Base-by-base conservation (phyloP, 1,140 invertebrate species). In the Brachionus paranguensis region DNA sequence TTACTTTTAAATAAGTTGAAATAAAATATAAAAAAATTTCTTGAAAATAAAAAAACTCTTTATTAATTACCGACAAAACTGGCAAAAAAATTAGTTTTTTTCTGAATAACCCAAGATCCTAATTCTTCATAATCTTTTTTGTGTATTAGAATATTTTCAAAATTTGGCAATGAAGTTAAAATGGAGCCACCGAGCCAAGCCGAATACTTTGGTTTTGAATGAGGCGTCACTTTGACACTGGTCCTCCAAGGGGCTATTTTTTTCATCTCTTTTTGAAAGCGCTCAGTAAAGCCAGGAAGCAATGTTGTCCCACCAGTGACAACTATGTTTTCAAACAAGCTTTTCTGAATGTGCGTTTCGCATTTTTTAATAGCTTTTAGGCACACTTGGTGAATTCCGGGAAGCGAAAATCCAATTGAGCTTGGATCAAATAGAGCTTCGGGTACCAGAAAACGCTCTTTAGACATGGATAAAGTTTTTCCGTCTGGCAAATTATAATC, bases 331-430 rank as follows among this genome's bases (percentile, higher is more conserved):
- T 24, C 10, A 55, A 33, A 78, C 6, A 78, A 55, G 4, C 27
- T 29, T 2, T 55, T 50, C 6, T 50, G 43, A 17, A 78, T 50
- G 8, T 78, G 10, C 4, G 29, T 29, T 29, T 78, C 45, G 20
- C 74, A 78, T 53, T 78, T 78, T 53, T 50, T 50, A 29, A 55
- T 78, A 27, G 74, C 20, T 14, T 78, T 53, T 24, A 17, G 11
- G 6, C 33, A 43, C 37, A 98, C 95, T 90, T 99, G 96, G 88
- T 99, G 96, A 64, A 99, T 92, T 85, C 97, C 97, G 91, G 98
- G 95, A 89, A 93, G 98, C 90, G 99, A 97, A 88, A 98, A 95
- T 12, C 97, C 97, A 85, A 99, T 94, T 84, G 99, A 90, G 90
- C 99, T 96, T 89, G 74, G 89, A 90, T 96, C 95, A 94, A 96